Base-by-base conservation (phyloP, 1,140 invertebrate genomes). In the Archegozetes longisetosus region DNA sequence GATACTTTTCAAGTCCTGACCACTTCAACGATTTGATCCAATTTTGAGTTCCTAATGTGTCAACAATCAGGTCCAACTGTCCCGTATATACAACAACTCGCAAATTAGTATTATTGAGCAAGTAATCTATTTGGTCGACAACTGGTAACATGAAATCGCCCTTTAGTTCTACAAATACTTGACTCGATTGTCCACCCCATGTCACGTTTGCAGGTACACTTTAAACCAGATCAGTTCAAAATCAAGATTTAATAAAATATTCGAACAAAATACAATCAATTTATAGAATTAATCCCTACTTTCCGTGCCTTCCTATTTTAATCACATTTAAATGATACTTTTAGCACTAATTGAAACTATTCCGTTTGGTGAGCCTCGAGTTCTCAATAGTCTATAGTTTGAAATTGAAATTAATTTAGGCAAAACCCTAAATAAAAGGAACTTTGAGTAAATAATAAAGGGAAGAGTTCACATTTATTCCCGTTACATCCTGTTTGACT, bases 71-170 rank as follows among this genome's bases (percentile, higher is more conserved):
- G 68, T 86, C 84, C 26, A 81, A 69, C 57, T 80, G 76, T 25
- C 84, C 85, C 66, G 74, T 82, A 66, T 83, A 82, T 23, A 86
- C 82, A 26, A 76, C 77, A 0, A 86, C 74, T 47, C 78, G 76
- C 14, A 87, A 69, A 54, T 79, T 66, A 0, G 84, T 86, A 58
- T 79, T 77, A 61, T 84, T 80, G 13, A 89, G 68, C 9, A 74
- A 63, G 22, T 64, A 59, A 55, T 72, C 66, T 23, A 76, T 73
- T 66, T 80, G 75, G 50, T 81, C 67, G 13, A 80, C 79, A 25
- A 84, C 85, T 14, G 86, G 84, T 68, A 85, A 86, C 86, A 91
- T 90, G 66, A 90, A 90, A 68, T 90, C 87, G 22, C 62, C 78
- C 20, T 58, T 62, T 26, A 86, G 76, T 14, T 68, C 70, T 32